phyloP scores from a whole-genome alignment of 2,888 invertebrate genomes.

The Pedicia rivosa region DNA sequence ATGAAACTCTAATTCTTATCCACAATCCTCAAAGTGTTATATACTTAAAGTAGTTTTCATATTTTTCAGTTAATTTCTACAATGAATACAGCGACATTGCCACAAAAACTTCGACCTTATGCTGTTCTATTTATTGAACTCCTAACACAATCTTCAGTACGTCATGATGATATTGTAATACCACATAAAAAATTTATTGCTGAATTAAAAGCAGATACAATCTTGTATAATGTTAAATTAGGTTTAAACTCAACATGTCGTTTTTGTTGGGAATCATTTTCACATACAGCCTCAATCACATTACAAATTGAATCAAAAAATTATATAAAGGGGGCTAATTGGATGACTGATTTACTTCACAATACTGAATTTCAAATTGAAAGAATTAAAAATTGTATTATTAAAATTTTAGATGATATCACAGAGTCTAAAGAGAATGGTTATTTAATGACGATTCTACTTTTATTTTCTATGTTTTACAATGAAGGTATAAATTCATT shows the following conservation, averaged over 20 bases:
- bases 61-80: slow-evolving; percentile 50
- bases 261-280: slow-evolving; percentile 59
- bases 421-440: slow-evolving; percentile 60
- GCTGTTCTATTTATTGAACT: slow-evolving; percentile 59
- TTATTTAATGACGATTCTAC: slow-evolving; percentile 43
- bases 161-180: slow-evolving; percentile 18
- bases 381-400: slow-evolving; percentile 58
- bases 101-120: slow-evolving; percentile 45
- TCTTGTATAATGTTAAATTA: slow-evolving; percentile 41
- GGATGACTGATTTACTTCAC: slow-evolving; percentile 61
- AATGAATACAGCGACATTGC: slow-evolving; percentile 48
- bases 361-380: slow-evolving; percentile 54
- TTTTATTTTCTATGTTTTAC: slow-evolving; percentile 43
- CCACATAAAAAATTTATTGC: slow-evolving; percentile 59
- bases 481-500: slow-evolving; percentile 53
- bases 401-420: slow-evolving; percentile 68
- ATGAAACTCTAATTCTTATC: slow-evolving; percentile 29
- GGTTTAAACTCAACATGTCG: slow-evolving; percentile 39
- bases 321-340: slow-evolving; percentile 56
- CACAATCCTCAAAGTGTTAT: too few relatives aligned
- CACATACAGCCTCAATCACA: slow-evolving; percentile 45
- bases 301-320: slow-evolving; percentile 60
- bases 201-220: slow-evolving; percentile 58
- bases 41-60: too few relatives aligned
- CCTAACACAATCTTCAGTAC: slow-evolving; percentile 58